phyloP scores from a whole-genome alignment of 2,888 invertebrate species.

The Parthenolecanium corni region DNA sequence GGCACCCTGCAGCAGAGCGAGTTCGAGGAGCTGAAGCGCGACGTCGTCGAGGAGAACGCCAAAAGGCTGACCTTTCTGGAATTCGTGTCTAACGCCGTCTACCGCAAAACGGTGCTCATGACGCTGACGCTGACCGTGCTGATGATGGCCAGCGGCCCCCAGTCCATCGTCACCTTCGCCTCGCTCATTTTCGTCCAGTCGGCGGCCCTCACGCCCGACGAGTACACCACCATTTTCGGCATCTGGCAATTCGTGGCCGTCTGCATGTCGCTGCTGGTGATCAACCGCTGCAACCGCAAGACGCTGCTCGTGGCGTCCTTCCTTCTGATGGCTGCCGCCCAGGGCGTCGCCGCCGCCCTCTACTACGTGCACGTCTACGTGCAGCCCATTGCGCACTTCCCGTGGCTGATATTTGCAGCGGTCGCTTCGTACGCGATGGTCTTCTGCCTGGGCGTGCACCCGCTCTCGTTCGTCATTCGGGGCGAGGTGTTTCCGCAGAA shows the following conservation, averaged over 20 bases:
- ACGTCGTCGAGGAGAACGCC: neutral
- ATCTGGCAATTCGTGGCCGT: neutral
- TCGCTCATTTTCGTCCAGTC: neutral
- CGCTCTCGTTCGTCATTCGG: neutral
- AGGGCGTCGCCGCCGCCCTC: neutral
- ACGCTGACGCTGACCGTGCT: neutral
- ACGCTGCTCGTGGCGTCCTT: neutral
- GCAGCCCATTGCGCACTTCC: neutral
- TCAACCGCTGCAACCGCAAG: neutral
- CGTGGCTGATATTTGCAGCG: slow-evolving; percentile 2
- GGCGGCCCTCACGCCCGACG: neutral
- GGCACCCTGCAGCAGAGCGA: slow-evolving; percentile 2
- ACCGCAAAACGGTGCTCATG: neutral
- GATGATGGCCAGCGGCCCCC: slow-evolving; percentile 4
- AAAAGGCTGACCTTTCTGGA: neutral
- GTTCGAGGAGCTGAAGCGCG: slow-evolving; percentile 13
- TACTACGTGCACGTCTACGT: neutral
- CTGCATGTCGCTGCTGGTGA: neutral
- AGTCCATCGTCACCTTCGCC: neutral
- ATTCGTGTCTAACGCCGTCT: neutral
- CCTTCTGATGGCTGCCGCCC: neutral
- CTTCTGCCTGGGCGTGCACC: neutral
- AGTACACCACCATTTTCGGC: neutral
- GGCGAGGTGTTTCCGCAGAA: slow-evolving; percentile 7
- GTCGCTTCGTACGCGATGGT: neutral